Base-by-base conservation (phyloP, 1,140 invertebrate species). In the Capitella teleta region DNA sequence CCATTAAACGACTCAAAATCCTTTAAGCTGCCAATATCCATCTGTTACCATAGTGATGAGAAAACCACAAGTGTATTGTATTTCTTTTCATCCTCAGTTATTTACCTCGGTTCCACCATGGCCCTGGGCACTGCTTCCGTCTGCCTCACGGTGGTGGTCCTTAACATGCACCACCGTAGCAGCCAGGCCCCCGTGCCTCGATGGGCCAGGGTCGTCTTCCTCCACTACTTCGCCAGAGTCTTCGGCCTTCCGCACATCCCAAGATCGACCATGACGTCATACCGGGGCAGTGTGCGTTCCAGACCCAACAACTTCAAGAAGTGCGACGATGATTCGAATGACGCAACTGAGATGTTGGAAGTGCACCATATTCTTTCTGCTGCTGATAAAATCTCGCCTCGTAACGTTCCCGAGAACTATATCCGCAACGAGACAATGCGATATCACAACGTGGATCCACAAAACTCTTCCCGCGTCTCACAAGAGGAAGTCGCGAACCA, bases 31-130 rank as follows among this genome's bases (percentile, higher is more conserved):
- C 32, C 10, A 10, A 34, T 10, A 16, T 34, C n/a, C n/a, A n/a
- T n/a, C n/a, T n/a, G n/a, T n/a, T n/a, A n/a, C n/a, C n/a, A n/a
- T n/a, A n/a, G n/a, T n/a, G n/a, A n/a, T n/a, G n/a, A n/a, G n/a
- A n/a, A n/a, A n/a, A n/a, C n/a, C n/a, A n/a, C n/a, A n/a, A n/a
- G n/a, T n/a, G n/a, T n/a, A n/a, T n/a, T n/a, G n/a, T n/a, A n/a
- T n/a, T n/a, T n/a, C n/a, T n/a, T n/a, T n/a, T n/a, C n/a, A n/a
- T n/a, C n/a, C 77, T 55, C 77, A 96, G 92, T 92, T 71, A 96
- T 95, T 55, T 98, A 98, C 78, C 98, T 98, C 79, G 95, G 95
- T 75, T 96, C 90, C 78, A 97, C 98, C 74, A 98, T 98, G 95
- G 93, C 98, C 75, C 95, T 98, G 91, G 93, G 98, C 72, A 92